Percentiles rank a stretch among this genome's conserved stretches.
Conservation (phyloP, 2,888 invertebrate species). For the Drosophila macrospina region DNA sequence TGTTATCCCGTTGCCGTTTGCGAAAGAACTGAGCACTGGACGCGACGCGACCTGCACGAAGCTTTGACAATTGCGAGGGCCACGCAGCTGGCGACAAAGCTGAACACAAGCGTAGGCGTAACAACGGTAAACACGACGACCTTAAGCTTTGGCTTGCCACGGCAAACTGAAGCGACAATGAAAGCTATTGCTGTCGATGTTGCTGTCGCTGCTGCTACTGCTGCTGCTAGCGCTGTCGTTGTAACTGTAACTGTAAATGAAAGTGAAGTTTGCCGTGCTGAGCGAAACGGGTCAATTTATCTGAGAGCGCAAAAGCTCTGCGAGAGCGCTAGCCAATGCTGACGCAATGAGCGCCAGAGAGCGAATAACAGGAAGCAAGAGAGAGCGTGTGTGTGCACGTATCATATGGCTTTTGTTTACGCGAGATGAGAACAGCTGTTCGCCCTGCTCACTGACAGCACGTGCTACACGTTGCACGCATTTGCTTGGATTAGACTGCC, state of each 20-base stretch:
- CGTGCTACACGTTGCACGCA: conserved; percentile 37
- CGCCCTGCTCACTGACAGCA: conserved; percentile 29
- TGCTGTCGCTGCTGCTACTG: conserved; percentile 2
- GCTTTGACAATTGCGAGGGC: conserved; percentile 31
- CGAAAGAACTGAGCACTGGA: conserved; percentile 67
- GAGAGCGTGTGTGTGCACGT: neutral
- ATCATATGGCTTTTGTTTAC: conserved; percentile 75
- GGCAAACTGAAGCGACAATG: conserved; percentile 59
- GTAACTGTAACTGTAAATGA: conserved; percentile 33
- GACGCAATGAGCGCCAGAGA: neutral
- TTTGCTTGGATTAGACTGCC: conserved; percentile 30
- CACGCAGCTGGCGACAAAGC: neutral
- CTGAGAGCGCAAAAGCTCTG: conserved; percentile 60
- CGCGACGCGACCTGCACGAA: conserved; percentile 42
- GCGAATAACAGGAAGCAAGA: neutral
- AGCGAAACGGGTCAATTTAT: conserved; percentile 71
- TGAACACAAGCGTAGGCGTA: conserved; percentile 25
- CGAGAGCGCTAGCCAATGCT: neutral
- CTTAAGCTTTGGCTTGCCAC: conserved; percentile 68
- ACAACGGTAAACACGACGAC: conserved; percentile 45
- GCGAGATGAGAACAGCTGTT: conserved; percentile 64
- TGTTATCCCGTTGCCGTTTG: conserved; percentile 55
- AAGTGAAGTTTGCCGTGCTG: conserved; percentile 62
- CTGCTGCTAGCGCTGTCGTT: neutral
- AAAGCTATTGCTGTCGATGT: conserved; percentile 34